A percentile compares a stretch with the other conserved stretches of the same genome.
phyloP scores from a whole-genome alignment of 2,888 invertebrate genomes.

The Galeruca laticollis region DNA sequence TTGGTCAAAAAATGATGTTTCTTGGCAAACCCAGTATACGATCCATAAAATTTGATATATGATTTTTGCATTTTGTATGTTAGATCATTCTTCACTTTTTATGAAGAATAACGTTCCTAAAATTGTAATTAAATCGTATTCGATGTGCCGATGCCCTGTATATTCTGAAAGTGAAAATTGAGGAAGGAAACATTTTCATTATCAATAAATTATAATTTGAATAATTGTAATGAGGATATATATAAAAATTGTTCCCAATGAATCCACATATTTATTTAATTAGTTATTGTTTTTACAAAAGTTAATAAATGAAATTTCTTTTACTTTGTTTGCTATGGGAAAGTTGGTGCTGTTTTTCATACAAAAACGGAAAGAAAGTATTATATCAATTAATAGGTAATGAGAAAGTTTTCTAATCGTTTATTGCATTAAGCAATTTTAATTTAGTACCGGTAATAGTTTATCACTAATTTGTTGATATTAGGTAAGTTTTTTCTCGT shows the following conservation, averaged over 20 bases:
- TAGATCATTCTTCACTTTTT: too few relatives aligned
- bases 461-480: neutral
- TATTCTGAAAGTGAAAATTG: neutral
- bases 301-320: neutral
- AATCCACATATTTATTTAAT: constrained; percentile 5
- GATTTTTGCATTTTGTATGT: too few relatives aligned
- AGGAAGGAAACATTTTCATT: neutral
- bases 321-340: constrained; percentile 9
- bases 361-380: constrained; percentile 29
- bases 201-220: neutral
- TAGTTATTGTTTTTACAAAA: constrained; percentile 9
- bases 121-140: neutral
- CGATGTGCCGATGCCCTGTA: neutral
- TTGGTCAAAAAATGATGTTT: too few relatives aligned
- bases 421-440: constrained; percentile 1
- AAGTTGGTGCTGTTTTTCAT: constrained; percentile 8
- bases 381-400: constrained; percentile 6
- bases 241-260: neutral
- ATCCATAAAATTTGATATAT: too few relatives aligned
- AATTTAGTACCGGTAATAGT: neutral
- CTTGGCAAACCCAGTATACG: too few relatives aligned
- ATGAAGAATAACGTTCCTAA: too few relatives aligned
- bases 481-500: neutral
- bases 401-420: constrained; percentile 14
- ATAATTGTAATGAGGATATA: neutral